phyloP scores from a whole-genome alignment of 2,113 vertebrate species.

The Albula glossodonta region DNA sequence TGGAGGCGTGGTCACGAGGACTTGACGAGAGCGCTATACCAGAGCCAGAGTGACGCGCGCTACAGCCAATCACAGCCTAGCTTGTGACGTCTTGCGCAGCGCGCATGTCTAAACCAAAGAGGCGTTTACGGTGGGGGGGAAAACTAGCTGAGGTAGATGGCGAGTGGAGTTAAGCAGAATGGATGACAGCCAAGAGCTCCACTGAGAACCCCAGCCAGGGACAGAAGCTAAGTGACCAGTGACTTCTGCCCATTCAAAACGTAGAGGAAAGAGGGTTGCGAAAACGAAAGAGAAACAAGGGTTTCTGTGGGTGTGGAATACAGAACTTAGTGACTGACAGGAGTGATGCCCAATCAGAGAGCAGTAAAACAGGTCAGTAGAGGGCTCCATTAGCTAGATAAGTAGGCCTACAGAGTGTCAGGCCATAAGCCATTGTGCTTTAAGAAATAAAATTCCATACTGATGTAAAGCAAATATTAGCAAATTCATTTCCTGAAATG shows the following conservation, averaged over 20 bases:
- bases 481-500: too few relatives aligned
- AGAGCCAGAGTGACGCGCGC: slow-evolving; percentile 8
- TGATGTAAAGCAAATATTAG: too few relatives aligned
- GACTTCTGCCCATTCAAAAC: not conserved
- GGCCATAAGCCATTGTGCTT: too few relatives aligned
- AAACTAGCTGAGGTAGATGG: not conserved
- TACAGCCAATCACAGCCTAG: not conserved
- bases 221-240: not conserved
- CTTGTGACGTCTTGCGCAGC: not conserved
- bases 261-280: not conserved
- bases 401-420: too few relatives aligned
- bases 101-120: not conserved
- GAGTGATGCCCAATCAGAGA: too few relatives aligned
- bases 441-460: too few relatives aligned
- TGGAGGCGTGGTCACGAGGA: slow-evolving; percentile 22
- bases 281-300: not conserved
- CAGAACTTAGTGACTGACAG: not conserved
- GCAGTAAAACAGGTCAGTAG: not conserved
- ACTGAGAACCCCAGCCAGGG: not conserved
- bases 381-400: not conserved
- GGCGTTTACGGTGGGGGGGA: not conserved
- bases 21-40: not conserved
- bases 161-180: not conserved
- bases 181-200: not conserved
- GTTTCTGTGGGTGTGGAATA: not conserved